Conservation (phyloP, 2,797 vertebrate species). For the Nothura maculosa region DNA sequence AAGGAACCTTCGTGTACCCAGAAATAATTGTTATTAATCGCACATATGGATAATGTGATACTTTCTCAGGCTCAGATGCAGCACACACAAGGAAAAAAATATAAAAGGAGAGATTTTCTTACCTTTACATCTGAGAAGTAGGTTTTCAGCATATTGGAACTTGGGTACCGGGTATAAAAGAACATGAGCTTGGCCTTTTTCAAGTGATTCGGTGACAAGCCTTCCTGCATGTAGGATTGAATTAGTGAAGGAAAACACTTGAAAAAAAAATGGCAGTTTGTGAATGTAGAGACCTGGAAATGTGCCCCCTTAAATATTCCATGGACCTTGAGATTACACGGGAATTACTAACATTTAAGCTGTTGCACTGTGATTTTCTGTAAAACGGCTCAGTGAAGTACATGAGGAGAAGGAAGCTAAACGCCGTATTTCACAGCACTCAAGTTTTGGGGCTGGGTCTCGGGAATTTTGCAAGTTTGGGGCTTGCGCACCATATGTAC, state of each 20-base stretch:
- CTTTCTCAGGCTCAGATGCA: neutral
- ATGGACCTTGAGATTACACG: neutral
- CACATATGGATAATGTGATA: neutral
- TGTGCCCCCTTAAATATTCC: neutral
- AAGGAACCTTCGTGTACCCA: neutral
- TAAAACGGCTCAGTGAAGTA: neutral
- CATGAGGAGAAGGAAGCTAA: neutral
- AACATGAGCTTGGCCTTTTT: conserved; percentile 99
- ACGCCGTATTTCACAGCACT: neutral
- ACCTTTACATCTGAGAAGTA: conserved; percentile 99
- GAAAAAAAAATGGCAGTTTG: neutral
- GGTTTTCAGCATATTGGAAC: conserved; percentile 99
- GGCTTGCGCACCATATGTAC: conserved; percentile 38
- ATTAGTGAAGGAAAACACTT: conserved; percentile 88
- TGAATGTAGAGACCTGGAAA: neutral
- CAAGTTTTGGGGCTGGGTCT: neutral
- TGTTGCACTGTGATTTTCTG: neutral
- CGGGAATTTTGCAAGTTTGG: neutral
- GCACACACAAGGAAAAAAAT: conserved; percentile 9
- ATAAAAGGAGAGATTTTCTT: conserved; percentile 66
- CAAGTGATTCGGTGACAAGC: conserved; percentile 97
- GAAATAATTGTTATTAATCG: neutral
- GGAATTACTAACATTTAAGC: neutral
- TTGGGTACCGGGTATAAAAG: conserved; percentile 98
- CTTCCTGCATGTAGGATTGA: conserved; percentile 96